These are phyloP conservation scores for Limnephilus rhombicus DNA, from an alignment of 2,888 invertebrate genomes.

Conservation along the genomic window DNA sequence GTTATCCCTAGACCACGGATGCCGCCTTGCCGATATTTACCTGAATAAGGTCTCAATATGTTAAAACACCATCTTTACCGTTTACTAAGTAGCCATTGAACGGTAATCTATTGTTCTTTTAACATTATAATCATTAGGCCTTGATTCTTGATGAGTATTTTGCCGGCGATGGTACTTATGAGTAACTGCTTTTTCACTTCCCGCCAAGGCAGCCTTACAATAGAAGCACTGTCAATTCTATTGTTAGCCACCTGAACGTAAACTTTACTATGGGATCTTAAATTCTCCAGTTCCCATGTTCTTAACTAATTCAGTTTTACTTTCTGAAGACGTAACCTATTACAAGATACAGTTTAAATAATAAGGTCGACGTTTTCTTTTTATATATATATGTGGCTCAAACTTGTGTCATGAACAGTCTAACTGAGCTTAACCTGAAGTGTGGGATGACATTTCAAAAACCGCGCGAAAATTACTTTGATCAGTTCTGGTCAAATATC, in stretches of 20 bases:
- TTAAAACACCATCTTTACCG: no score
- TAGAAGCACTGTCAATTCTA: background rate
- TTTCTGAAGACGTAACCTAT: background rate
- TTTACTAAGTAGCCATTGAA: no score
- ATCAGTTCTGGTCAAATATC: no score
- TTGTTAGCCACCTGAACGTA: background rate
- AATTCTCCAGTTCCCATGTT: background rate
- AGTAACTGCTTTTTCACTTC: background rate
- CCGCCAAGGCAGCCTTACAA: background rate
- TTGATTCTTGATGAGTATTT: background rate
- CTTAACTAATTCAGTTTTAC: constrained; percentile 4
- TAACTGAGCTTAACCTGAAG: no score
- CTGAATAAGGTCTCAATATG: no score
- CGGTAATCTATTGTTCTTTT: background rate
- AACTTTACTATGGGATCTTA: background rate
- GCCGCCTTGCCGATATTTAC: no score
- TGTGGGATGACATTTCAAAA: no score
- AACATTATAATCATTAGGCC: background rate
- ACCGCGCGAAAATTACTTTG: no score
- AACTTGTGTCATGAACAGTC: background rate
- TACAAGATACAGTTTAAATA: background rate
- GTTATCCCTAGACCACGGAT: no score
- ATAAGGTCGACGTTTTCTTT: background rate
- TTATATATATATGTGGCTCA: background rate
- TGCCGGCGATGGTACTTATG: background rate